Percentiles rank a stretch among this genome's conserved stretches.
phyloP scores from a whole-genome alignment of 2,888 invertebrate species.

The Philopedon plagiatum region DNA sequence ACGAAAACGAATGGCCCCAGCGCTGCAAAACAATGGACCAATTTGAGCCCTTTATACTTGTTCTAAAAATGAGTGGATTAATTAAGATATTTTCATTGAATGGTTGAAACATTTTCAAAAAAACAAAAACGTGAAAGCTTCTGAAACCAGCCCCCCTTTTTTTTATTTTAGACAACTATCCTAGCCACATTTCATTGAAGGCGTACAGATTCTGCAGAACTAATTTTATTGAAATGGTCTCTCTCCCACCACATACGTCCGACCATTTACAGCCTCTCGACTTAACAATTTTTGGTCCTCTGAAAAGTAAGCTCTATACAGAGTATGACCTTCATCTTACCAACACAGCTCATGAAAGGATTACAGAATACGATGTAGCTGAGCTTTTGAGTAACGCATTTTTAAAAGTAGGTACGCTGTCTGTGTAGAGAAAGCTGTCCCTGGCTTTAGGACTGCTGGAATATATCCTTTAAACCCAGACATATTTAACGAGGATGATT shows the following conservation, averaged over 20 bases:
- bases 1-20: conserved; percentile 10
- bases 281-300: too few relatives aligned
- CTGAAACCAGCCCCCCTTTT: conserved; percentile 7
- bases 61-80: conserved; percentile 40
- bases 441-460: conserved; percentile 41
- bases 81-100: conserved; percentile 5
- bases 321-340: conserved; percentile 2
- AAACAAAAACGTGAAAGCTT: conserved; percentile 18
- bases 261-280: background rate
- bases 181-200: conserved; percentile 27
- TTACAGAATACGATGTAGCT: conserved; percentile 8
- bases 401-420: too few relatives aligned
- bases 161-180: conserved; percentile 20
- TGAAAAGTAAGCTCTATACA: background rate
- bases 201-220: conserved; percentile 36
- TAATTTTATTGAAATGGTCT: conserved; percentile 24
- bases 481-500: conserved; percentile 50
- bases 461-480: conserved; percentile 41
- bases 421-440: conserved; percentile 49
- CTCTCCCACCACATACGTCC: conserved; percentile 33
- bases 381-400: background rate
- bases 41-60: conserved; percentile 38
- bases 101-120: conserved; percentile 20
- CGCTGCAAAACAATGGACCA: conserved; percentile 44
- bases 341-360: conserved; percentile 5